Conservation (phyloP, 2,797 vertebrate genomes). For the Macropodus opercularis region DNA sequence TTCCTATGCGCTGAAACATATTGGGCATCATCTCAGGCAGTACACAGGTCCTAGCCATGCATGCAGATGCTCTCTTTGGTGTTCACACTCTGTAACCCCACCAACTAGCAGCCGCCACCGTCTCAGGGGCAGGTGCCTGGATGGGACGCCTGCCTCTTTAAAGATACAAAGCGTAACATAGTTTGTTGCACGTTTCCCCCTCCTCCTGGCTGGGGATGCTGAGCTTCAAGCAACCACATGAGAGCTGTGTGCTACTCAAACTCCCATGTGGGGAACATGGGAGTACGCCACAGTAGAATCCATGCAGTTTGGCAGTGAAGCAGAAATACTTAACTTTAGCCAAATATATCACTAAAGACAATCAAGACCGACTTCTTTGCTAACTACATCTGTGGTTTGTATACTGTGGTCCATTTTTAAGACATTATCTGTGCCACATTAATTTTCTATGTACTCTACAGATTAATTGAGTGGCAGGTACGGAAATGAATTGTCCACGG, state of each 20-base stretch:
- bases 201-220: conserved; percentile 17
- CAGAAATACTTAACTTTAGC: neutral
- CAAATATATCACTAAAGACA: no score
- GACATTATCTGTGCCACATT: neutral
- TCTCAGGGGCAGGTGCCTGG: conserved; percentile 62
- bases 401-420: no score
- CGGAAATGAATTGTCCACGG: no score
- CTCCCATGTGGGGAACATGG: conserved; percentile 16
- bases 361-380: no score
- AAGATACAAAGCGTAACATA: conserved; percentile 73
- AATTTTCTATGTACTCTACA: neutral
- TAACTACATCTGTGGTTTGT: no score
- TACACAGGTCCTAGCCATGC: conserved; percentile 59
- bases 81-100: conserved; percentile 62
- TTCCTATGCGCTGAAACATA: conserved; percentile 74
- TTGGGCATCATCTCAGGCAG: conserved; percentile 73
- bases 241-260: conserved; percentile 21
- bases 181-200: conserved; percentile 37
- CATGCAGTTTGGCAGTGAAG: conserved; percentile 20
- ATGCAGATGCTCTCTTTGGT: conserved; percentile 57
- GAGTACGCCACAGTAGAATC: no score
- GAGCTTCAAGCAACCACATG: conserved; percentile 20
- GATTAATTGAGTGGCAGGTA: neutral
- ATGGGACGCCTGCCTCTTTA: conserved; percentile 59
- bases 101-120: conserved; percentile 70